phyloP scores from a whole-genome alignment of 1,140 invertebrate species.

The Conus betulinus region DNA sequence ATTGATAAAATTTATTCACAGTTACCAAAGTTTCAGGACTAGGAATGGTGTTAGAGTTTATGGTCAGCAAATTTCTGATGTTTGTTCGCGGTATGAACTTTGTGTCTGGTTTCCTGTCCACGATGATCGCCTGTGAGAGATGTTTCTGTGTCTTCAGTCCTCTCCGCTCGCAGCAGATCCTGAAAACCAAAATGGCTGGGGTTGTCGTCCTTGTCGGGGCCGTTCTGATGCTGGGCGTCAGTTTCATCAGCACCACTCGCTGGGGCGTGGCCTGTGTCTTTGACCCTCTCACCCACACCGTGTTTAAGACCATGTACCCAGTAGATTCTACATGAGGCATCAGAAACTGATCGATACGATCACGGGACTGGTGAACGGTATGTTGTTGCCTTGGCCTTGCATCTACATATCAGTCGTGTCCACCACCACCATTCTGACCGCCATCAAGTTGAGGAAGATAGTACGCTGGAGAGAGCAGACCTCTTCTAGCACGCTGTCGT shows the following conservation, averaged over 20 bases:
- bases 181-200: neutral
- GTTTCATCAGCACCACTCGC: neutral
- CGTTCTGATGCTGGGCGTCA: neutral
- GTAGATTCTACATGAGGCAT: neutral
- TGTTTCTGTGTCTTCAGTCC: slow-evolving; percentile 12
- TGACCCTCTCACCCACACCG: neutral
- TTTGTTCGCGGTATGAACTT: too few species aligned
- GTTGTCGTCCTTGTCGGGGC: neutral
- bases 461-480: neutral
- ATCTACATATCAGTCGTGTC: neutral
- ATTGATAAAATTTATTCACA: too few species aligned
- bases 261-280: slow-evolving; percentile 8
- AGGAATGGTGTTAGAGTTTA: too few species aligned
- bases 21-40: too few species aligned
- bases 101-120: neutral
- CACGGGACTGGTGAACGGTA: neutral
- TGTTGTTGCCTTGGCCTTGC: neutral
- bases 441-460: neutral
- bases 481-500: neutral
- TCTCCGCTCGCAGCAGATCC: neutral
- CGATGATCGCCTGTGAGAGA: slow-evolving; percentile 9
- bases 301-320: neutral
- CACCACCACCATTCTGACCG: neutral
- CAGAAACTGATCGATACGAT: neutral
- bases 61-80: too few species aligned